phyloP scores from a whole-genome alignment of 2,888 invertebrate genomes.

The Pseudococcus jackbeardsleyi region DNA sequence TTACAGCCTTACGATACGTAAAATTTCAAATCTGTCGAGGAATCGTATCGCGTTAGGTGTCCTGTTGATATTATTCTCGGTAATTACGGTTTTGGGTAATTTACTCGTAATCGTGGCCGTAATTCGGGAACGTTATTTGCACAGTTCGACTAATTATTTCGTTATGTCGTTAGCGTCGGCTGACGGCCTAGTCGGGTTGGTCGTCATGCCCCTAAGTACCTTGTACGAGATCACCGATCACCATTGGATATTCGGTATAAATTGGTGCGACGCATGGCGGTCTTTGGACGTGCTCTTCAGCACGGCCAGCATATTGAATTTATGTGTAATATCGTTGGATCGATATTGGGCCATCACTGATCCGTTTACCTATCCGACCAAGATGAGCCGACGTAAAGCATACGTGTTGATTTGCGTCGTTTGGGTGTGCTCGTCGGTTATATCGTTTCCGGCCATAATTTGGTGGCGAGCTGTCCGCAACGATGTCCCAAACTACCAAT shows the following conservation, averaged over 20 bases:
- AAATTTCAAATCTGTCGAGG: constrained; percentile 74
- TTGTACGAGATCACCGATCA: constrained; percentile 90
- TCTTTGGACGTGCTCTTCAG: constrained; percentile 97
- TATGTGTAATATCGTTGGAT: constrained; percentile 96
- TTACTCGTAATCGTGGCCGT: constrained; percentile 94
- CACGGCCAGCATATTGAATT: constrained; percentile 96
- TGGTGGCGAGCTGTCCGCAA: constrained; percentile 93
- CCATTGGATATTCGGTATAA: constrained; percentile 94
- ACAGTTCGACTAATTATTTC: constrained; percentile 97
- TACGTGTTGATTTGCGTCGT: constrained; percentile 91
- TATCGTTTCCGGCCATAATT: constrained; percentile 97
- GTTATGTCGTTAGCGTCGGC: constrained; percentile 97
- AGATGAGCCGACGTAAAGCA: constrained; percentile 91
- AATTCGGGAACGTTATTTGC: constrained; percentile 90
- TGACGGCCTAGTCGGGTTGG: constrained; percentile 94
- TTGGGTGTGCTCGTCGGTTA: constrained; percentile 96
- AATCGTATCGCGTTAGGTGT: constrained; percentile 84
- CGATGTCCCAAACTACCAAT: constrained; percentile 86
- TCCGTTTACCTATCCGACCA: constrained; percentile 96
- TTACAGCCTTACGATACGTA: constrained; percentile 69
- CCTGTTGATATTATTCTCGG: constrained; percentile 86
- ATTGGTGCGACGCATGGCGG: constrained; percentile 98
- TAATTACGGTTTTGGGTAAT: constrained; percentile 96
- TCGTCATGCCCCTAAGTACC: constrained; percentile 98
- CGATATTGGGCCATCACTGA: constrained; percentile 99